Conservation (phyloP, 2,113 vertebrate species). For the Micronycteris hirsuta region DNA sequence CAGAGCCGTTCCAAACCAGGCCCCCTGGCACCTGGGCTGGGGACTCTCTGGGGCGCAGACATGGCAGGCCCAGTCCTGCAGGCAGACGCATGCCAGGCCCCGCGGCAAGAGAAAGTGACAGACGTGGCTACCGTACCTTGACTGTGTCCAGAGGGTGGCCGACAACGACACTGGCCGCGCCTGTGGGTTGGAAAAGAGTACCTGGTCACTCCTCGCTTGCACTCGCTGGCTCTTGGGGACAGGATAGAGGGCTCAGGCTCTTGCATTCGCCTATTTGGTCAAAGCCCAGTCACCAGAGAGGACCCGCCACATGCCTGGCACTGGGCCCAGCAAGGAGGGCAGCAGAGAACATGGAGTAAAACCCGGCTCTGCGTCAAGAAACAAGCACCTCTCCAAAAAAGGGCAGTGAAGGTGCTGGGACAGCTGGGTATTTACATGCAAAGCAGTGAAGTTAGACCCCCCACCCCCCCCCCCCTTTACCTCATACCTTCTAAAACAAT, state of each 20-base stretch:
- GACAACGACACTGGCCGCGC: slow-evolving; percentile 81
- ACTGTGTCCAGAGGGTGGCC: slow-evolving; percentile 86
- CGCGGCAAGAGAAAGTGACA: not conserved
- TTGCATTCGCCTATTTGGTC: rapidly evolving
- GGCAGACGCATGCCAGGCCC: not conserved
- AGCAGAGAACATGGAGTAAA: not conserved
- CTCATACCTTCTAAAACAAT: not conserved
- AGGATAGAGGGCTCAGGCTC: not conserved
- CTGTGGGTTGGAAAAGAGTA: slow-evolving; percentile 69
- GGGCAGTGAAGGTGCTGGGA: not conserved
- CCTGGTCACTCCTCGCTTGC: not conserved
- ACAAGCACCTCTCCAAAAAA: not conserved
- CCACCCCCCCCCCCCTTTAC: not conserved
- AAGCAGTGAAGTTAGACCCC: not conserved
- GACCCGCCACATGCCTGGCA: not conserved
- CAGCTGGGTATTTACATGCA: not conserved
- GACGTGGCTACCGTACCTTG: slow-evolving; percentile 77
- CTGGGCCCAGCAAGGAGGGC: not conserved
- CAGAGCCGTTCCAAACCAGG: not conserved
- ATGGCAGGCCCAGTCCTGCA: not conserved
- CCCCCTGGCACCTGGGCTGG: not conserved
- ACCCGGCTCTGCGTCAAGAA: not conserved
- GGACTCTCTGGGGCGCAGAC: not conserved
- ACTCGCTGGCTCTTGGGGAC: not conserved
- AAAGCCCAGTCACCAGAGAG: not conserved